These are phyloP conservation scores for Philonicus albiceps DNA, from an alignment of 2,888 invertebrate species.

Conservation along the genomic window DNA sequence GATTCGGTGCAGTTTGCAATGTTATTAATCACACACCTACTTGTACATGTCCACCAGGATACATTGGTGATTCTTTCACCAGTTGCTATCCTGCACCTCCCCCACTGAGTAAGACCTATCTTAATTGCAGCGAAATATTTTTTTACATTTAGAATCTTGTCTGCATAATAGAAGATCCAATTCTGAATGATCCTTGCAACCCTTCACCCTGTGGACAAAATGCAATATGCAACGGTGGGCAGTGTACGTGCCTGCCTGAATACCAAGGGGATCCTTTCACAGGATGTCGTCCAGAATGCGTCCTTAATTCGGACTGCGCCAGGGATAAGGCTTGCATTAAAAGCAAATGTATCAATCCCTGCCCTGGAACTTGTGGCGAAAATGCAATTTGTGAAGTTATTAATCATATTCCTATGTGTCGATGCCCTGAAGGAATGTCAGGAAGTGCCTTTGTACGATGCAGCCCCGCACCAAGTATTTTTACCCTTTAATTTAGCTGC, in stretches of 20 bases:
- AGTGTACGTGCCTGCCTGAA: conserved; percentile 76
- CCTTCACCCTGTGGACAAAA: conserved; percentile 78
- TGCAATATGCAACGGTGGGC: conserved; percentile 69
- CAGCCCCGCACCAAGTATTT: conserved; percentile 59
- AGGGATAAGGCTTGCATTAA: conserved; percentile 72
- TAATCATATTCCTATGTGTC: conserved; percentile 79
- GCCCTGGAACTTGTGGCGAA: conserved; percentile 77
- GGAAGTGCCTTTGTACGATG: conserved; percentile 80
- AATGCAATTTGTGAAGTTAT: conserved; percentile 78
- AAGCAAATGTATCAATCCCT: conserved; percentile 79
- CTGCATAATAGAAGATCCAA: conserved; percentile 58
- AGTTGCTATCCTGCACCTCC: conserved; percentile 60
- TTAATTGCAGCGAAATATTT: neutral
- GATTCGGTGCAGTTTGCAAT: conserved; percentile 68
- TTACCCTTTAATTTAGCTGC: conserved; percentile 51
- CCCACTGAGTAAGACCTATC: conserved; percentile 50
- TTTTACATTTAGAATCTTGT: conserved; percentile 31
- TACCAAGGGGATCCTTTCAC: conserved; percentile 80
- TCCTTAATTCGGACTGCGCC: conserved; percentile 75
- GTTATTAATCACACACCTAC: conserved; percentile 74
- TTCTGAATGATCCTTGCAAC: conserved; percentile 68
- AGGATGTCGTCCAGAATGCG: conserved; percentile 81
- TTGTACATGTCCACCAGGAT: conserved; percentile 70
- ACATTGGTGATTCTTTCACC: conserved; percentile 67
- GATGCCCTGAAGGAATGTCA: conserved; percentile 70